A percentile compares a stretch with the other conserved stretches of the same genome.
Evolutionary conservation across 2,888 invertebrate species (phyloP).

Genomic region (Rotaria magnacalcarata): DNA sequence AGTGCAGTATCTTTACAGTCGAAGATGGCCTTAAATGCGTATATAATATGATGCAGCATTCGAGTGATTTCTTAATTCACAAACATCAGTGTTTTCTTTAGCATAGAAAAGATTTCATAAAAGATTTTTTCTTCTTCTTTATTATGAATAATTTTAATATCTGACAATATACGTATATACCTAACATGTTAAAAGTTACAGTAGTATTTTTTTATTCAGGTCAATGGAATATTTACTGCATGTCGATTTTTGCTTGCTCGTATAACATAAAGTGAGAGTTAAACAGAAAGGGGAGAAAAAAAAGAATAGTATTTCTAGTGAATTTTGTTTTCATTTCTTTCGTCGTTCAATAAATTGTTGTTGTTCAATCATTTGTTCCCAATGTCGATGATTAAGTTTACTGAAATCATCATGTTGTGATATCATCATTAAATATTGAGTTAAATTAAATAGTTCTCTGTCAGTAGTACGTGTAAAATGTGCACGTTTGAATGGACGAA

Average conservation of each 20-base stretch:
- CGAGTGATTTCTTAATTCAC: no score
- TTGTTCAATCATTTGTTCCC: constrained; percentile 66
- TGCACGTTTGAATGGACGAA: constrained; percentile 82
- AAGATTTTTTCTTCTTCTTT: no score
- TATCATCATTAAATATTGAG: constrained; percentile 75
- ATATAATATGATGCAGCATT: no score
- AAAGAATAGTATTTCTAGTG: not conserved
- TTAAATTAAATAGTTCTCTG: constrained; percentile 73
- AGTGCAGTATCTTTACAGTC: no score
- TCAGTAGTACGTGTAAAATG: constrained; percentile 80
- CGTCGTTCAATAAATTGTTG: not conserved
- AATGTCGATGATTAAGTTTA: constrained; percentile 78
- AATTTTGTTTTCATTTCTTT: not conserved
- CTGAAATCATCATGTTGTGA: constrained; percentile 77
- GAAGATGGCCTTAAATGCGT: no score
- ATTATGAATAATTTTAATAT: no score
- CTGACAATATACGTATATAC: no score
- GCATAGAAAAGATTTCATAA: no score
- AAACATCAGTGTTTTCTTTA: no score
- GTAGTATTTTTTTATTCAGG: not conserved
- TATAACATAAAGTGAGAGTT: not conserved
- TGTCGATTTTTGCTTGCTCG: not conserved
- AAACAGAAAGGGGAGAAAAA: not conserved
- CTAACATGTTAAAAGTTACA: no score
- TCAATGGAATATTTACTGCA: not conserved